These are phyloP conservation scores for Laspeyria flexula DNA, from an alignment of 2,888 invertebrate genomes.

Conservation along the genomic window DNA sequence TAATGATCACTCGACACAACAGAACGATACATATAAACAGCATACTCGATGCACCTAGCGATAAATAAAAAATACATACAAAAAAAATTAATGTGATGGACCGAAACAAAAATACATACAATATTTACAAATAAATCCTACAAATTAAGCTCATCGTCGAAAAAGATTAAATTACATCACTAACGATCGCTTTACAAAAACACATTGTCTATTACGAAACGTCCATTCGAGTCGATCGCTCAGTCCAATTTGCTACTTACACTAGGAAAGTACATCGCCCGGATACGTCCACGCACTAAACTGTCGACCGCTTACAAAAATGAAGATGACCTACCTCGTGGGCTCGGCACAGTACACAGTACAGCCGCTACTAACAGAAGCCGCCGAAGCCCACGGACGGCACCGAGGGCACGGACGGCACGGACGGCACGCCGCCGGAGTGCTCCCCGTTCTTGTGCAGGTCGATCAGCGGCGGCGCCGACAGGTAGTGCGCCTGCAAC, in stretches of 20 bases:
- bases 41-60: conserved; percentile 49
- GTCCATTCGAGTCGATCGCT: conserved; percentile 47
- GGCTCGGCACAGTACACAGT: too few relatives aligned
- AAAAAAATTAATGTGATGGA: conserved; percentile 60
- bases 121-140: conserved; percentile 82
- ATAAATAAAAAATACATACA: conserved; percentile 33
- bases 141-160: conserved; percentile 79
- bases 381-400: conserved; percentile 82
- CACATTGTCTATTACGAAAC: conserved; percentile 27
- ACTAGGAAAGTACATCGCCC: conserved; percentile 42
- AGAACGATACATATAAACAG: conserved; percentile 11
- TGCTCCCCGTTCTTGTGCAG: conserved; percentile 78
- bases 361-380: conserved; percentile 76
- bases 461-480: conserved; percentile 75
- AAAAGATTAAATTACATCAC: conserved; percentile 72
- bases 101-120: conserved; percentile 73
- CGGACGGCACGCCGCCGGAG: conserved; percentile 59
- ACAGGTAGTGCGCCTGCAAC: conserved; percentile 74
- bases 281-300: conserved; percentile 28
- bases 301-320: conserved; percentile 34
- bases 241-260: conserved; percentile 61
- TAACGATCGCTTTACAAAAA: conserved; percentile 65
- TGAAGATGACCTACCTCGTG: conserved; percentile 27
- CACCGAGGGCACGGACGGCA: conserved; percentile 75
- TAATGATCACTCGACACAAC: conserved; percentile 18